Base-by-base conservation (phyloP, 2,113 vertebrate genomes). In the Globicephala melas region DNA sequence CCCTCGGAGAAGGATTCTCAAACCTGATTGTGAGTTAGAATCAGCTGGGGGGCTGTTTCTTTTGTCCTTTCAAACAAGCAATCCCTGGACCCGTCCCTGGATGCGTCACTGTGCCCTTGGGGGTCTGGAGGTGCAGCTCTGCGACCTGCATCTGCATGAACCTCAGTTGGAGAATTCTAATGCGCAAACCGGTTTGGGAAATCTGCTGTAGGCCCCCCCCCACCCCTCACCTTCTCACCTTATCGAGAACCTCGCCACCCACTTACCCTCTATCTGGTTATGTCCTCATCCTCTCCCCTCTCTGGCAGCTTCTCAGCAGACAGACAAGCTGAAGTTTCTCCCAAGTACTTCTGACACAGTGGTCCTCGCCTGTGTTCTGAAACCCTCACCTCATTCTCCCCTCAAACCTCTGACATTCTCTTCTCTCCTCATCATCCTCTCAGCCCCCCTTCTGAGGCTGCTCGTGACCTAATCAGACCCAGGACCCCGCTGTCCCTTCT, bases 401-500 rank as follows among this genome's bases (percentile, higher is more conserved):
- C 81, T 31, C 9, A 20, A 8, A n/a, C 55, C 33, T 67, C 58
- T 36, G 55, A 38, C 23, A 2, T 8, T 21, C 41, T 1, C 7
- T 20, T 70, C 13, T 3, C 1, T n/a, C 44, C 38, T 14, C 7
- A 0, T 25, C 36, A 1, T 38, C 20, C 73, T 47, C 65, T 36
- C 25, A 18, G 17, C 26, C n/a, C 15, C 15, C 8, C 3, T 63
- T 3, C 36, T 4, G 7, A 44, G 47, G 76, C 8, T 7, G 1
- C 77, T 25, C 12, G 13, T 14, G 11, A 21, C 60, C 47, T 15
- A 2, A 26, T 8, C 13, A 0, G 2, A 11, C 26, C 47, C 0
- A 3, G 18, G 38, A 1, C 47, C n/a, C 28, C 0, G 7, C 44
- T 6, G 44, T 47, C 47, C 53, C 62, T 6, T 33, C 70, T 6